phyloP scores from a whole-genome alignment of 2,888 invertebrate genomes.

The Automeris io region DNA sequence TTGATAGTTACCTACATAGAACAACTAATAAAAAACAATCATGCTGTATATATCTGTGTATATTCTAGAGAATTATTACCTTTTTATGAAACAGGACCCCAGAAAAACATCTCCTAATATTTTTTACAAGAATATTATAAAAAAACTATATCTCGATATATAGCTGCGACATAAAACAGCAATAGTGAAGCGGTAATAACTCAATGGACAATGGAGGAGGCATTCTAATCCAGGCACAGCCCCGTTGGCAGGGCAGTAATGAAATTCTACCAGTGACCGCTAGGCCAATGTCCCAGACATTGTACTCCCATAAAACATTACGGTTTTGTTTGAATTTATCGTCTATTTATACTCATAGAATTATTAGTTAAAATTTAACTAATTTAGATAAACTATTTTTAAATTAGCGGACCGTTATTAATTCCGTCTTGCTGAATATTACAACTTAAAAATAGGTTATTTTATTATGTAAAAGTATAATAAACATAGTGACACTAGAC shows the following conservation, averaged over 20 bases:
- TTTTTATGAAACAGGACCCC: no score
- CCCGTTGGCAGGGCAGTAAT: conserved; percentile 43
- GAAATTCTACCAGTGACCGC: conserved; percentile 57
- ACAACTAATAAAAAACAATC: no score
- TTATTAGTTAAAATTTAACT: no score
- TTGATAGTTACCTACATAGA: no score
- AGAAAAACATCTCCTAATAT: not conserved
- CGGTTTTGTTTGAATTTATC: not conserved
- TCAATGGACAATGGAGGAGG: conserved; percentile 61
- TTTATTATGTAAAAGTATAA: no score
- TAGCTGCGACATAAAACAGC: conserved; percentile 22
- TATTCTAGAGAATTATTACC: no score
- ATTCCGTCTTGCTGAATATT: no score
- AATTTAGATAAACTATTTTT: no score
- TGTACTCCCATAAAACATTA: conserved; percentile 4
- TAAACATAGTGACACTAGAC: no score
- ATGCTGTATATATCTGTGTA: no score
- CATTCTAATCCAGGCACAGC: conserved; percentile 50
- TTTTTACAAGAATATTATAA: not conserved
- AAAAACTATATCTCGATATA: not conserved
- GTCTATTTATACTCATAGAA: not conserved
- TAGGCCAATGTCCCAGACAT: conserved; percentile 15
- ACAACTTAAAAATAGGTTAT: no score
- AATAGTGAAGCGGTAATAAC: conserved; percentile 46
- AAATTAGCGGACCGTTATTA: no score